phyloP scores from a whole-genome alignment of 2,888 invertebrate genomes.

The Drosophila eohydei region DNA sequence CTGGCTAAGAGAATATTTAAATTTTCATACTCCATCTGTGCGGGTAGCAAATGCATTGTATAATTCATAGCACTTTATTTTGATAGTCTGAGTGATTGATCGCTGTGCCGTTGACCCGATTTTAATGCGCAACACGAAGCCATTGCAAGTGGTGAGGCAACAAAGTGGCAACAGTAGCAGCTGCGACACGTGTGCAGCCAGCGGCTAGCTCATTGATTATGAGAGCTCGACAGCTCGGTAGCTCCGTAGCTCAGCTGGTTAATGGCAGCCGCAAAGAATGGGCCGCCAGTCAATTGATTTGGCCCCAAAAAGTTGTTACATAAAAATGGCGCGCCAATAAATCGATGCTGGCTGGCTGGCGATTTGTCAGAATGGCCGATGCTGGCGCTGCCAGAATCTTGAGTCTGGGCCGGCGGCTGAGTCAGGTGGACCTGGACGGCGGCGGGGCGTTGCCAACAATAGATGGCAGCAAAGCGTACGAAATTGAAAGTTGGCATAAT shows the following conservation, averaged over 20 bases:
- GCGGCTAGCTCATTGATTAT: constrained; percentile 18
- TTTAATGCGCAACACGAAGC: constrained; percentile 49
- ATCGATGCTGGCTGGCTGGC: constrained; percentile 36
- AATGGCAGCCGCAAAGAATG: constrained; percentile 47
- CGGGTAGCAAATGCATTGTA: constrained; percentile 1
- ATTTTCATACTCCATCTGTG: not conserved
- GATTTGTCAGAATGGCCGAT: constrained; percentile 26
- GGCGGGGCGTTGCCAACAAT: constrained; percentile 30
- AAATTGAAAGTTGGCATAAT: constrained; percentile 73
- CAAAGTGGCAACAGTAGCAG: not conserved
- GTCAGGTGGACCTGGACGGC: constrained; percentile 41
- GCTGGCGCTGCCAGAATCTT: constrained; percentile 3
- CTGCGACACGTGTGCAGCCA: constrained; percentile 35
- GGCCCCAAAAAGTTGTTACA: constrained; percentile 52
- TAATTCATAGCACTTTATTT: constrained; percentile 10
- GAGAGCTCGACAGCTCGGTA: constrained; percentile 14
- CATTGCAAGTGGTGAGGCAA: constrained; percentile 26
- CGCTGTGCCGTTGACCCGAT: constrained; percentile 46
- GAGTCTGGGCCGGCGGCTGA: constrained; percentile 8
- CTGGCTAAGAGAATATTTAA: not conserved
- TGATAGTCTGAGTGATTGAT: constrained; percentile 45
- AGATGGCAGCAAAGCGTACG: constrained; percentile 58
- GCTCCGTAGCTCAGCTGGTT: constrained; percentile 27
- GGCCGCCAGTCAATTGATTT: constrained; percentile 60
- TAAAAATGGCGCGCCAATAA: constrained; percentile 64